Evolutionary conservation across 2,888 invertebrate species (phyloP).

Genomic region (Apotomis capreana): DNA sequence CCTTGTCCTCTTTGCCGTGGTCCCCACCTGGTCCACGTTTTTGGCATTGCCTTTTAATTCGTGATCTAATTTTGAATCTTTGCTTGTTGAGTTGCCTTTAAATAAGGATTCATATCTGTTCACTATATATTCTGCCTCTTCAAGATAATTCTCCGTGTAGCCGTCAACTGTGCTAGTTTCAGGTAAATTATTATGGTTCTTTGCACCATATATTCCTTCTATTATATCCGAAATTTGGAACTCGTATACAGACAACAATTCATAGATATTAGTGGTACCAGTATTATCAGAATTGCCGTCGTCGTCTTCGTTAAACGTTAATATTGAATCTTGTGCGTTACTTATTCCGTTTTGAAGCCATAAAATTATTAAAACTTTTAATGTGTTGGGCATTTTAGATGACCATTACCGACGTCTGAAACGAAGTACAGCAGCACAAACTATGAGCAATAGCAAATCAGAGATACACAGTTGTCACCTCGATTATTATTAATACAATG

Average conservation of each 20-base stretch:
- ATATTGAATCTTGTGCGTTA: background rate
- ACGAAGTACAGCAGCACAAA: background rate
- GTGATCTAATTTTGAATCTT: background rate
- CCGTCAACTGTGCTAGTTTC: background rate
- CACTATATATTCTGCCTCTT: background rate
- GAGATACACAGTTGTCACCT: no score
- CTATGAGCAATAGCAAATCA: background rate
- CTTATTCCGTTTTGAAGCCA: background rate
- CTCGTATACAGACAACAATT: constrained; percentile 2
- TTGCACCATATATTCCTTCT: background rate
- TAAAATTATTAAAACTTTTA: background rate
- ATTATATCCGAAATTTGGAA: background rate
- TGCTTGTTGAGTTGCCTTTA: background rate
- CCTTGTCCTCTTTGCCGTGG: no score
- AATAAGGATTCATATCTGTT: background rate
- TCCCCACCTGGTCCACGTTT: background rate
- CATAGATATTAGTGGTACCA: background rate
- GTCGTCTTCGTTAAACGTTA: background rate
- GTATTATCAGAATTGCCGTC: background rate
- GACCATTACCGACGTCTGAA: constrained; percentile 1
- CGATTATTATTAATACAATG: background rate
- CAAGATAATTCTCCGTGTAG: background rate
- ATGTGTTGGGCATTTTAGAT: background rate
- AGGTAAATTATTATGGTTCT: background rate
- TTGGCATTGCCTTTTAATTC: background rate